A percentile compares a stretch with the other conserved stretches of the same genome.
phyloP scores from a whole-genome alignment of 2,113 vertebrate species.

The Prunella himalayana region DNA sequence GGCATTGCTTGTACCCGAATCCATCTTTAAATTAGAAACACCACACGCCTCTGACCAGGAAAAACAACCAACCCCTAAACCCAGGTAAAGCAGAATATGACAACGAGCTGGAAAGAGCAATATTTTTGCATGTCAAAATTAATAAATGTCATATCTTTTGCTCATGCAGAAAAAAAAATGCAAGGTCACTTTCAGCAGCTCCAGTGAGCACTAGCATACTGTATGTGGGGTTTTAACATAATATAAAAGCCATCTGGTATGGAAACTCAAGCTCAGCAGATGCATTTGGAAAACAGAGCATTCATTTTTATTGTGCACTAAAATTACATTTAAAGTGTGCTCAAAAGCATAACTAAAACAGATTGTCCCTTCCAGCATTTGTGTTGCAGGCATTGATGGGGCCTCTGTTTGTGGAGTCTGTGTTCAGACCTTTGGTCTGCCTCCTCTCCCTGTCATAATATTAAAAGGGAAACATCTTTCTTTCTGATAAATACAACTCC shows the following conservation, averaged over 20 bases:
- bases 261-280: conserved; percentile 32
- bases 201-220: neutral
- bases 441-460: conserved; percentile 32
- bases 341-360: conserved; percentile 61
- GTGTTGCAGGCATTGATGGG: neutral
- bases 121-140: neutral
- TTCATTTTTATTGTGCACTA: conserved; percentile 60
- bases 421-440: conserved; percentile 32
- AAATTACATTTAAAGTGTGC: conserved; percentile 62
- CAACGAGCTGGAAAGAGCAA: neutral
- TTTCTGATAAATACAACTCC: neutral
- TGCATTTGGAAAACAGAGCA: conserved; percentile 41
- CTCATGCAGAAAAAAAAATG: neutral
- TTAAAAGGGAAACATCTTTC: conserved; percentile 24
- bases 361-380: conserved; percentile 35
- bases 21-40: neutral
- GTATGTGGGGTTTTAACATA: conserved; percentile 42
- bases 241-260: conserved; percentile 52
- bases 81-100: neutral
- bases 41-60: neutral
- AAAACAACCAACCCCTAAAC: neutral
- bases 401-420: neutral
- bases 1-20: neutral
- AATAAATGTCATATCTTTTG: neutral
- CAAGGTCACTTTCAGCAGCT: conserved; percentile 46